Conservation (phyloP, 2,888 invertebrate species). For the Elegia similella region DNA sequence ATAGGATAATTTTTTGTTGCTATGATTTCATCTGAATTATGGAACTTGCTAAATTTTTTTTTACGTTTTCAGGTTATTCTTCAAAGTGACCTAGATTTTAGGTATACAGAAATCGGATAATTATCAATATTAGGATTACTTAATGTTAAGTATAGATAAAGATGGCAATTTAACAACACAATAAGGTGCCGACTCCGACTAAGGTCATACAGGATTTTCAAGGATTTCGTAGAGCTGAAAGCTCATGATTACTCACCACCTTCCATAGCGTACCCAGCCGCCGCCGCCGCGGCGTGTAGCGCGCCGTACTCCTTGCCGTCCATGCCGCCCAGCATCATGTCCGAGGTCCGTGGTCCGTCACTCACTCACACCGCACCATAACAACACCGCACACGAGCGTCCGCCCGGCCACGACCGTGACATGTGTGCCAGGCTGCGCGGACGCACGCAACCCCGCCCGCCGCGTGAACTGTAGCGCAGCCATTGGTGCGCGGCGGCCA, state of each 20-base stretch:
- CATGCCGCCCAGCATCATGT: slow-evolving; percentile 73
- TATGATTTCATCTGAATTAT: too few species aligned
- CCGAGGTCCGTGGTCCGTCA: slow-evolving; percentile 38
- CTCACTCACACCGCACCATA: slow-evolving; percentile 34
- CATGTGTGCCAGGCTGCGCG: slow-evolving; percentile 40
- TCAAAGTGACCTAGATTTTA: too few species aligned
- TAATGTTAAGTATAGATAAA: too few species aligned
- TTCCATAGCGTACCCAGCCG: slow-evolving; percentile 70
- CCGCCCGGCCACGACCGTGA: slow-evolving; percentile 35
- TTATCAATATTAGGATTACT: too few species aligned
- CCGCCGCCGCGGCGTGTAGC: slow-evolving; percentile 72
- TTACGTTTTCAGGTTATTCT: too few species aligned
- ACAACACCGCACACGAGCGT: slow-evolving; percentile 14
- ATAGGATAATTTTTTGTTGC: too few species aligned
- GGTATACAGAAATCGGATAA: too few species aligned
- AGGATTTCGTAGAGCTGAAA: not conserved
- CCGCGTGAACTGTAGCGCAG: slow-evolving; percentile 32
- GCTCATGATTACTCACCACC: slow-evolving; percentile 45
- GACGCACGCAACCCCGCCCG: slow-evolving; percentile 54
- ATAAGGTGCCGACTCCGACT: too few species aligned
- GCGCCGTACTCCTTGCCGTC: slow-evolving; percentile 78
- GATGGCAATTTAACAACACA: too few species aligned
- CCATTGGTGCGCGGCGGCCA: slow-evolving; percentile 73
- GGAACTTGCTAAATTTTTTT: too few species aligned
- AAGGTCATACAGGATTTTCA: too few species aligned